A percentile compares a stretch with the other conserved stretches of the same genome.
These are phyloP conservation scores for Ptilonorhynchus violaceus DNA, from an alignment of 2,113 vertebrate species.

Conservation along the genomic window DNA sequence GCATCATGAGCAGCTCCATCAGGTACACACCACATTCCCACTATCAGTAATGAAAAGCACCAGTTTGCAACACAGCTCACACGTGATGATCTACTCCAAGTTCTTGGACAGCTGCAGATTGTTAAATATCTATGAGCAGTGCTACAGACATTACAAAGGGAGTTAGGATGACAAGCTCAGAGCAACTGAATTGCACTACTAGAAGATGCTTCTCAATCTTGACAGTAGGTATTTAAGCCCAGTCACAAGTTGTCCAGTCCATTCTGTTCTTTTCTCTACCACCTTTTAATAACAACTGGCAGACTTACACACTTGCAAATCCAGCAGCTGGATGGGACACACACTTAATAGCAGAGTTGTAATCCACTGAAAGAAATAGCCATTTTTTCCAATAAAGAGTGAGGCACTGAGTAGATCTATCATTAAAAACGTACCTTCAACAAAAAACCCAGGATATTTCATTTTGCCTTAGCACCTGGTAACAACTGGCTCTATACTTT, in stretches of 20 bases:
- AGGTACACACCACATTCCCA: neutral
- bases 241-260: neutral
- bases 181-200: neutral
- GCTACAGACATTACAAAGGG: neutral
- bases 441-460: neutral
- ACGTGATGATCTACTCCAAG: neutral
- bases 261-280: neutral
- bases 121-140: neutral
- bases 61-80: neutral
- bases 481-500: neutral
- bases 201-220: neutral
- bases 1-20: neutral
- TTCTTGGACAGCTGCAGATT: neutral
- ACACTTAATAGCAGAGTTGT: neutral
- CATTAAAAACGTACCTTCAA: neutral
- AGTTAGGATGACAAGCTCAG: neutral
- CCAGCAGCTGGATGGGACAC: neutral
- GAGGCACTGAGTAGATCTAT: neutral
- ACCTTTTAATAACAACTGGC: neutral
- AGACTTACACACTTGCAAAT: neutral
- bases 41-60: neutral
- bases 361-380: neutral
- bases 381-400: rapidly evolving
- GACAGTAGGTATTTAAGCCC: neutral
- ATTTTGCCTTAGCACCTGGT: neutral